Conservation (phyloP, 2,888 invertebrate species). For the Caenorhabditis wallacei region DNA sequence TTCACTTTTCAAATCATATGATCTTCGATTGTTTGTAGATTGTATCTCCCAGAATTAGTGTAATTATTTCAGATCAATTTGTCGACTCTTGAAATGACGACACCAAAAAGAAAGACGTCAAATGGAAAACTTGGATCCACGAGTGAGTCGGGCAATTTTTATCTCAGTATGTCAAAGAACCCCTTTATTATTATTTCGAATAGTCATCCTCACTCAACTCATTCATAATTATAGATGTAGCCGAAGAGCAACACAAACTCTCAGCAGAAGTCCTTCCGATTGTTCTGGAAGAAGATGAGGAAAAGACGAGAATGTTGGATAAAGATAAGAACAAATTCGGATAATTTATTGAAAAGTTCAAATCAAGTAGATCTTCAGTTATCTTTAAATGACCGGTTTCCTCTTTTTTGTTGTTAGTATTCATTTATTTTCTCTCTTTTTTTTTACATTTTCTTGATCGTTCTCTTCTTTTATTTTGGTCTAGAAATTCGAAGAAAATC, state of each 20-base stretch:
- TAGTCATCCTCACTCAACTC: not conserved
- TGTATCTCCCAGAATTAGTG: not conserved
- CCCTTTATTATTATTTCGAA: not conserved
- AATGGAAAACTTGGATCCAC: conserved; percentile 36
- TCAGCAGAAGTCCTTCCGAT: conserved; percentile 60
- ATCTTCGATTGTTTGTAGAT: not conserved
- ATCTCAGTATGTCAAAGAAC: conserved; percentile 11
- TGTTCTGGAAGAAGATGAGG: conserved; percentile 65
- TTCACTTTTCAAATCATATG: not conserved
- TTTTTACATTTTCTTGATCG: not conserved
- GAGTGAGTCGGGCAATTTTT: conserved; percentile 34
- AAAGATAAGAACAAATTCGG: conserved; percentile 39
- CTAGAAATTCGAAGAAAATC: not conserved
- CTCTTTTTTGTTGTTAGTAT: conserved; percentile 19
- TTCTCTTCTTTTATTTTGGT: not conserved
- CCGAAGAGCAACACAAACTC: conserved; percentile 55
- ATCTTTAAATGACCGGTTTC: conserved; percentile 44
- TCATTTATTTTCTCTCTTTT: conserved; percentile 12
- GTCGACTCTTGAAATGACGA: conserved; percentile 60
- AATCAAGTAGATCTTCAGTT: conserved; percentile 34
- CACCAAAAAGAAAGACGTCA: conserved; percentile 53
- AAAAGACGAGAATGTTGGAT: conserved; percentile 52
- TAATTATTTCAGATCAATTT: conserved; percentile 43
- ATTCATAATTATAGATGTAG: conserved; percentile 32
- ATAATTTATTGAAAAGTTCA: not conserved